phyloP scores from a whole-genome alignment of 2,888 invertebrate species.

The Marasmarcha lunaedactyla region DNA sequence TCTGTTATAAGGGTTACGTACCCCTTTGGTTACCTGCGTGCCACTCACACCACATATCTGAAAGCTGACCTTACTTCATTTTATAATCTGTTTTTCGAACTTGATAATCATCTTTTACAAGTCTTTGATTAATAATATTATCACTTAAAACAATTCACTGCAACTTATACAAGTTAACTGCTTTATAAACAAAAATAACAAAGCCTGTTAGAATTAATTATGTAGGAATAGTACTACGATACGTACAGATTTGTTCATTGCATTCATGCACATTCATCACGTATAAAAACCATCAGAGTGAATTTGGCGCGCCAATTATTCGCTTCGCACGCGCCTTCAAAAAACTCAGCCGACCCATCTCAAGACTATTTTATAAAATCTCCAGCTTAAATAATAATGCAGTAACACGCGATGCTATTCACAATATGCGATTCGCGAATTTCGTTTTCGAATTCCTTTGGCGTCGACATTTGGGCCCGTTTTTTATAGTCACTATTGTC shows the following conservation, averaged over 20 bases:
- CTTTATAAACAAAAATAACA: too few species aligned
- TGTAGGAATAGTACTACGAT: too few species aligned
- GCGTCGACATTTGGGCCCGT: conserved; percentile 30
- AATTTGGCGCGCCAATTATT: conserved; percentile 55
- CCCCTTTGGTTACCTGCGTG: conserved; percentile 56
- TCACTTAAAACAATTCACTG: too few species aligned
- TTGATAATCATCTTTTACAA: too few species aligned
- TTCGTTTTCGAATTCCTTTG: conserved; percentile 61
- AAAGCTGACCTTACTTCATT: background rate
- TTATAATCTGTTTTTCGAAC: background rate
- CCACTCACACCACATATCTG: too few species aligned
- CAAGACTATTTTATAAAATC: conserved; percentile 55
- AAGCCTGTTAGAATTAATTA: too few species aligned
- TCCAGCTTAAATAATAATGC: conserved; percentile 66
- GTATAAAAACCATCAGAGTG: conserved; percentile 8
- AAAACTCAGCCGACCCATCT: conserved; percentile 45
- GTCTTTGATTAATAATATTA: too few species aligned
- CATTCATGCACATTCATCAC: background rate
- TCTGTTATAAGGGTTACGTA: conserved; percentile 37
- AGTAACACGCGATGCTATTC: conserved; percentile 68
- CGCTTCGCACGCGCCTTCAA: conserved; percentile 63
- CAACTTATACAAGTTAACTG: too few species aligned
- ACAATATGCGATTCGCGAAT: conserved; percentile 66
- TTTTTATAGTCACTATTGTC: conserved; percentile 60
- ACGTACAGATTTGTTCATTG: too few species aligned